A percentile compares a stretch with the other conserved stretches of the same genome.
These are phyloP conservation scores for Euplexia lucipara DNA, from an alignment of 2,888 invertebrate species.

Conservation along the genomic window DNA sequence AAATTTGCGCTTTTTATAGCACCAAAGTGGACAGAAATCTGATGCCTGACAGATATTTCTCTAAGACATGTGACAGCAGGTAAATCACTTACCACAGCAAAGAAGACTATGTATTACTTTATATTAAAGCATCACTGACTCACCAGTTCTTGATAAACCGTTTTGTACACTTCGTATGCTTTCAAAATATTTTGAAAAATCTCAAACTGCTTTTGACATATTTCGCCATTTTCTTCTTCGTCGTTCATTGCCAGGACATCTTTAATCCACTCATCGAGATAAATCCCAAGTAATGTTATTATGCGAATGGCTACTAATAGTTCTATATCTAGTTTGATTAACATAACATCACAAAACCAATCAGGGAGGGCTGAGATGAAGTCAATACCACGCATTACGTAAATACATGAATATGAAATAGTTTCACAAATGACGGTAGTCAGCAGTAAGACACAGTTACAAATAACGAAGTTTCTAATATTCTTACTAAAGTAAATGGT, in stretches of 20 bases:
- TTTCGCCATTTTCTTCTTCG: not conserved
- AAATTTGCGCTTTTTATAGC: no score
- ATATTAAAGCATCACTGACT: not conserved
- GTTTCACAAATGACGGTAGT: slow-evolving; percentile 1
- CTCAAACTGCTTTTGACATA: slow-evolving; percentile 7
- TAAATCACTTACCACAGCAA: no score
- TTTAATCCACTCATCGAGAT: slow-evolving; percentile 25
- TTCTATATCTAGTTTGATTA: slow-evolving; percentile 15
- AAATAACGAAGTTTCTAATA: slow-evolving; percentile 18
- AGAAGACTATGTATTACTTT: not conserved
- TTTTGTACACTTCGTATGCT: slow-evolving; percentile 12
- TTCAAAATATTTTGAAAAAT: slow-evolving; percentile 14
- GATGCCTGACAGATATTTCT: not conserved
- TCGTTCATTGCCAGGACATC: not conserved
- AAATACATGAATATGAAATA: not conserved
- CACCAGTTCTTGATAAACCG: slow-evolving; percentile 7
- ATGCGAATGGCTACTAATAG: slow-evolving; percentile 9
- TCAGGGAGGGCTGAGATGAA: not conserved
- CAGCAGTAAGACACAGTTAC: slow-evolving; percentile 42
- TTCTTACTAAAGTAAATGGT: slow-evolving; percentile 19
- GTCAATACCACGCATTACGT: not conserved
- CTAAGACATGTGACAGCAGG: no score
- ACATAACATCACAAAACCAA: not conserved
- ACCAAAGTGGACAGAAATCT: no score
- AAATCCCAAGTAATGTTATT: slow-evolving; percentile 9